A percentile compares a stretch with the other conserved stretches of the same genome.
phyloP scores from a whole-genome alignment of 2,888 invertebrate genomes.

The Drosophila paramelanica region DNA sequence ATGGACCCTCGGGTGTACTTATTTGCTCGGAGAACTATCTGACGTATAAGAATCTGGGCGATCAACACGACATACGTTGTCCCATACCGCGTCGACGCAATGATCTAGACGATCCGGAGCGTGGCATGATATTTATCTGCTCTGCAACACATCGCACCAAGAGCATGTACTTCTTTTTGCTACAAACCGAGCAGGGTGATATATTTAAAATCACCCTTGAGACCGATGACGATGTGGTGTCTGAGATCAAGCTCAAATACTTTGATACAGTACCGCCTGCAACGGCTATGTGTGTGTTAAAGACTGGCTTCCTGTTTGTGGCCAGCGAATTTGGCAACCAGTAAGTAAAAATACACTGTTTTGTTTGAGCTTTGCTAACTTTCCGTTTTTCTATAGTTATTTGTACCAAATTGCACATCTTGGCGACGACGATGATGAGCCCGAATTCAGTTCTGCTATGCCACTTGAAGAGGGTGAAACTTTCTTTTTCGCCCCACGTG shows the following conservation, averaged over 20 bases:
- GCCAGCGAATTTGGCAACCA: conserved; percentile 99
- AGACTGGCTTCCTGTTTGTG: conserved; percentile 99
- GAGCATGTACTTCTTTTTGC: conserved; percentile 99
- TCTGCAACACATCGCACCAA: conserved; percentile 99
- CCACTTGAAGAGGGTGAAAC: conserved; percentile 99
- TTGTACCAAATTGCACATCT: conserved; percentile 99
- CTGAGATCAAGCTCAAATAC: conserved; percentile 99
- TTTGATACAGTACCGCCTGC: conserved; percentile 99
- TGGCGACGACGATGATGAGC: conserved; percentile 99
- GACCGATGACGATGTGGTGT: conserved; percentile 98
- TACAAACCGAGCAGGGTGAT: conserved; percentile 99
- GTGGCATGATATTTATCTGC: conserved; percentile 99
- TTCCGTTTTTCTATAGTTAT: conserved; percentile 88
- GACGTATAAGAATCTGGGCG: conserved; percentile 99
- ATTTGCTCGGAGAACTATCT: conserved; percentile 99
- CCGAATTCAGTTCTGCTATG: conserved; percentile 99
- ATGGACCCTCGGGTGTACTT: conserved; percentile 99
- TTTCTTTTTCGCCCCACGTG: conserved; percentile 98
- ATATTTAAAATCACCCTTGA: conserved; percentile 98
- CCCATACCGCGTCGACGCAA: conserved; percentile 98
- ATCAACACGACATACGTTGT: conserved; percentile 99
- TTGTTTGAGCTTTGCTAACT: background rate
- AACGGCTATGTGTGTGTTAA: conserved; percentile 97
- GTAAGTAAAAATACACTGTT: conserved; percentile 88
- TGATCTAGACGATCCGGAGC: conserved; percentile 99